Evolutionary conservation across 92 coral and sea anemone species (phyloP).

Genomic region (Hydrozoanthus gracilis): DNA sequence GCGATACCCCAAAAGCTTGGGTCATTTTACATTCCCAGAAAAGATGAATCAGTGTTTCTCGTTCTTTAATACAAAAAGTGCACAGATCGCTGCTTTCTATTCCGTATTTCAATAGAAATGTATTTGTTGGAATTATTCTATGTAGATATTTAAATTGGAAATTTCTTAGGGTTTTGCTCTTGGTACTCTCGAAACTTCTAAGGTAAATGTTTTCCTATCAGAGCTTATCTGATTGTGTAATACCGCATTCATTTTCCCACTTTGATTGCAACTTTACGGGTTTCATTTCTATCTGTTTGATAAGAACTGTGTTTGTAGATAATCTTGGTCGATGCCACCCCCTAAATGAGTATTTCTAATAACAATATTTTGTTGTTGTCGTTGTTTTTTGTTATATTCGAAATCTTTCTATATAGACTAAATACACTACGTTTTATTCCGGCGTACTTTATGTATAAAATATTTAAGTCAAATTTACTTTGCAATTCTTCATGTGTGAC

Average conservation of each 20-base stretch:
- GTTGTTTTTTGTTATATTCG: too few relatives aligned
- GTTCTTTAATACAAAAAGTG: background rate
- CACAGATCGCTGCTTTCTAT: background rate
- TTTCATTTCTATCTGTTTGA: too few relatives aligned
- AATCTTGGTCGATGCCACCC: too few relatives aligned
- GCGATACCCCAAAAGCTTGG: background rate
- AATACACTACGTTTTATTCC: background rate
- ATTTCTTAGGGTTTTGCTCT: background rate
- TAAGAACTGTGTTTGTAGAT: too few relatives aligned
- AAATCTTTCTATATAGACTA: too few relatives aligned
- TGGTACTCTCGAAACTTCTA: background rate
- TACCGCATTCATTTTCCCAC: background rate
- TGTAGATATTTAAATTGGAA: background rate
- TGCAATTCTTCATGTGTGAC: conserved; percentile 2
- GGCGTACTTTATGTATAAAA: background rate
- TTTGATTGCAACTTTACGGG: too few relatives aligned
- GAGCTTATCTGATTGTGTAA: background rate
- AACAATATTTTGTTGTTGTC: too few relatives aligned
- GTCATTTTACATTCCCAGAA: background rate
- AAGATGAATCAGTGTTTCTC: background rate
- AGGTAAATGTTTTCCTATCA: background rate
- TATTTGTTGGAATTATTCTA: background rate
- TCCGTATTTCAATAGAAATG: background rate
- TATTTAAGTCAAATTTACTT: background rate
- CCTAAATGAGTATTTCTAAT: too few relatives aligned